Conservation (phyloP, 35 echinoderm and acorn worm genomes). For the Ptychodera flava region DNA sequence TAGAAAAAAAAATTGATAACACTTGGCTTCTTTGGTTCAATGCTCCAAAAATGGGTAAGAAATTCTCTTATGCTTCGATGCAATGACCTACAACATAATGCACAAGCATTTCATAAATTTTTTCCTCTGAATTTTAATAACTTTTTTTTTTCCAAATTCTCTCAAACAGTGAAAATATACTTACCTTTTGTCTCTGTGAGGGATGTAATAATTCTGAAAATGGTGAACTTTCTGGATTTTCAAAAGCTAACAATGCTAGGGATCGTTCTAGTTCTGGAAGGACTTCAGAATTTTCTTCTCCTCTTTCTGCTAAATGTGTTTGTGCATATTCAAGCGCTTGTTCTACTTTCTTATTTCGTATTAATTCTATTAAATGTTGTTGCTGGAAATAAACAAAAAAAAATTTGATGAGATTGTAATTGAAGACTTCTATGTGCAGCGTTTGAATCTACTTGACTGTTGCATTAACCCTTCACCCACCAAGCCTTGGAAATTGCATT, state of each 20-base stretch:
- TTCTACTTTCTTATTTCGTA: slow-evolving; percentile 67
- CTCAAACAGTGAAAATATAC: no score
- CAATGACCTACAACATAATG: no score
- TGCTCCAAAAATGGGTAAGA: no score
- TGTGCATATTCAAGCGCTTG: slow-evolving; percentile 86
- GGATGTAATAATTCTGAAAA: slow-evolving; percentile 81
- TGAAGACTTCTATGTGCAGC: background rate
- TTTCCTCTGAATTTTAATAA: no score
- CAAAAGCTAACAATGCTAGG: slow-evolving; percentile 88
- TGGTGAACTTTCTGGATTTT: slow-evolving; percentile 79
- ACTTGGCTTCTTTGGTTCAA: no score
- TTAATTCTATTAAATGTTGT: slow-evolving; percentile 96
- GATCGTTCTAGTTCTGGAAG: slow-evolving; percentile 80
- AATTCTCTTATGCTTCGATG: no score
- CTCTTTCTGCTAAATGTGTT: slow-evolving; percentile 86
- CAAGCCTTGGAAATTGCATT: no score
- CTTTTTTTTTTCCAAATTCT: no score
- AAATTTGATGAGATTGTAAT: background rate
- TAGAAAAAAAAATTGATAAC: no score
- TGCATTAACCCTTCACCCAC: no score
- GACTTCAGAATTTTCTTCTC: slow-evolving; percentile 78
- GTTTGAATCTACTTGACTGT: background rate
- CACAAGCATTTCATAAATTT: no score
- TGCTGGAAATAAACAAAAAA: slow-evolving; percentile 42
- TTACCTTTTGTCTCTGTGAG: slow-evolving; percentile 96